Base-by-base conservation (phyloP, 2,888 invertebrate genomes). In the Heliconius erato region DNA sequence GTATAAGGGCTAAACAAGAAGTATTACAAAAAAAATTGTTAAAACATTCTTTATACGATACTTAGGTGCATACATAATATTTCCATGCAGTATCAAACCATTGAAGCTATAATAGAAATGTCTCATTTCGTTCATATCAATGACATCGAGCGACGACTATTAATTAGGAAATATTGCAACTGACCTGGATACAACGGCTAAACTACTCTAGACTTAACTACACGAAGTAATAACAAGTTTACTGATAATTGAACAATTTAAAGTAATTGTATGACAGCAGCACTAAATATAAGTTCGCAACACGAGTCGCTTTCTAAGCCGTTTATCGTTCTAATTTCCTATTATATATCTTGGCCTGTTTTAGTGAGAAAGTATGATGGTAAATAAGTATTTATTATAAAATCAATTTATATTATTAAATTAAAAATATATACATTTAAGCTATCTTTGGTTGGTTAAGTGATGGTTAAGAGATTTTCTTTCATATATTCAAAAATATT, bases 121-220 rank as follows among this genome's bases (percentile, higher is more conserved):
- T 78, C 74, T 83, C 72, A 83, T 83, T 69, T 80, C n/a, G 72
- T 40, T 68, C 59, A 32, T 59, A 74, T 63, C 49, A 26, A 72
- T 74, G 88, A 90, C 90, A 80, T 87, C 87, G 87, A 86, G 84
- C 88, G 90, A 91, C 90, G 88, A 88, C 87, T 87, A 86, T 87
- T 91, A 91, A 92, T 91, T 92, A 91, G 88, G 85, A 88, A 87
- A 82, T 84, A 85, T 85, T 85, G 87, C 86, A 86, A 86, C 86
- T 86, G 87, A 86, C 86, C 87, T 85, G 85, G 82, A 86, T 85
- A 81, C 76, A 65, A 76, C 74, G 63, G 80, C 65, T 28, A 79
- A 65, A 78, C 68, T 44, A 79, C 74, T 76, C 74, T 74, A 80
- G 69, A 79, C 68, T 76, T 74, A 82, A 71, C 79, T 80, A 79